Conservation (phyloP, 2,113 vertebrate species). For the Myotis yumanensis region DNA sequence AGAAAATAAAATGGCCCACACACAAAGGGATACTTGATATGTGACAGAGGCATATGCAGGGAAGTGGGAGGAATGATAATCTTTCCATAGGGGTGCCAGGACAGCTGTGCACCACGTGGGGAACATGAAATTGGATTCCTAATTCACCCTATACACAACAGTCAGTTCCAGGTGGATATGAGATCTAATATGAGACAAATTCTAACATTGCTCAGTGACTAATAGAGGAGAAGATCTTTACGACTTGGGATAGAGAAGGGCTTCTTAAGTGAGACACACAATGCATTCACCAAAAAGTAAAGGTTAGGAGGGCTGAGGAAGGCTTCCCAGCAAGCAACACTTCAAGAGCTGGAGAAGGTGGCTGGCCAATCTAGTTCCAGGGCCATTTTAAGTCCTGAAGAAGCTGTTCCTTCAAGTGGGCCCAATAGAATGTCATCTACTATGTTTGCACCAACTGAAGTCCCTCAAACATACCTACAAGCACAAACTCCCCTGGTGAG, state of each 20-base stretch:
- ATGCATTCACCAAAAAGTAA: background rate
- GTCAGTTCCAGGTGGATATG: background rate
- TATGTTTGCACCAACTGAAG: slow-evolving; percentile 88
- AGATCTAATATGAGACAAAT: background rate
- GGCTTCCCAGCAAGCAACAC: background rate
- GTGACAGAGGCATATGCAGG: background rate
- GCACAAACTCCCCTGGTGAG: slow-evolving; percentile 89
- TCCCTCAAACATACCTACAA: slow-evolving; percentile 85
- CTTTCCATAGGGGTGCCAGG: background rate
- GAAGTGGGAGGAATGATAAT: background rate
- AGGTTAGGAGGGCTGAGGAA: background rate
- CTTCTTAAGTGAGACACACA: background rate
- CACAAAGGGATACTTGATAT: background rate
- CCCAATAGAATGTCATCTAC: slow-evolving; percentile 90
- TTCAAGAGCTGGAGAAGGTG: background rate
- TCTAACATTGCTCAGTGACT: background rate
- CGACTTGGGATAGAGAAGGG: background rate
- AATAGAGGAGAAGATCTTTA: background rate
- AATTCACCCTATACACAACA: background rate
- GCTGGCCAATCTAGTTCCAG: slow-evolving; percentile 74
- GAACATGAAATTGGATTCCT: background rate
- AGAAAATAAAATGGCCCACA: background rate
- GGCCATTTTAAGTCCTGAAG: slow-evolving; percentile 87
- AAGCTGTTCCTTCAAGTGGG: slow-evolving; percentile 82
- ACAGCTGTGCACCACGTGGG: background rate